phyloP scores from a whole-genome alignment of 2,113 vertebrate species.

The Xenopus tropicalis region UCB_Xtro_10.0 CM004444.2:135140001-135140500 shows the following conservation, averaged over 20 bases:
- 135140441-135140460: too few relatives aligned
- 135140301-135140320: slow-evolving; percentile 77
- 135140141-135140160: too few relatives aligned
- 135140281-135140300: slow-evolving; percentile 83
- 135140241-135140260: slow-evolving; percentile 94
- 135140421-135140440: slow-evolving; percentile 72
- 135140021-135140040: too few relatives aligned
- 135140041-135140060: too few relatives aligned
- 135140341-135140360: slow-evolving; percentile 87
- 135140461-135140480: too few relatives aligned
- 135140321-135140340: slow-evolving; percentile 90
- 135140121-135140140: too few relatives aligned
- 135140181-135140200: slow-evolving; percentile 73
- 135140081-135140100: too few relatives aligned
- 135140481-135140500: too few relatives aligned
- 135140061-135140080: too few relatives aligned
- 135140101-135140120: too few relatives aligned
- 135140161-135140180: neutral
- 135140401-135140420: slow-evolving; percentile 84
- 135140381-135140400: slow-evolving; percentile 96
- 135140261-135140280: slow-evolving; percentile 78
- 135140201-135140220: slow-evolving; percentile 87
- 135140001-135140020: too few relatives aligned
- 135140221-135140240: slow-evolving; percentile 88
- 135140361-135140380: slow-evolving; percentile 90